A percentile compares a stretch with the other conserved stretches of the same genome.
These are phyloP conservation scores for Meganola albula DNA, from an alignment of 2,888 invertebrate species.

Conservation along the genomic window DNA sequence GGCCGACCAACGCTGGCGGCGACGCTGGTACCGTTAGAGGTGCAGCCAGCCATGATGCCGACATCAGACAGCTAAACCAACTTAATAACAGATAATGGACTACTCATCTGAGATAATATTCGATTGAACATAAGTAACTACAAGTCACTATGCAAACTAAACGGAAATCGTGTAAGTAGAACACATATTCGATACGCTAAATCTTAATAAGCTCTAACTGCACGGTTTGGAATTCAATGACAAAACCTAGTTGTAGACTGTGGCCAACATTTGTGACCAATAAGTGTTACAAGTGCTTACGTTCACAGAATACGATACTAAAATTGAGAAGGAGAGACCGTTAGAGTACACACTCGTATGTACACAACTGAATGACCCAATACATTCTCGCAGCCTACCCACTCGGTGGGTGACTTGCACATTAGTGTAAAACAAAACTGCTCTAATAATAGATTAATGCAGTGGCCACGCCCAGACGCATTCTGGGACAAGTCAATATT, in stretches of 20 bases:
- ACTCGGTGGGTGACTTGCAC: constrained; percentile 56
- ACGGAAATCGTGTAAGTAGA: constrained; percentile 24
- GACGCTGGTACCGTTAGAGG: constrained; percentile 55
- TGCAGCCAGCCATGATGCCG: constrained; percentile 38
- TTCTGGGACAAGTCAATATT: constrained; percentile 55
- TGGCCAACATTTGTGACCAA: constrained; percentile 44
- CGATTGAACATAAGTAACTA: constrained; percentile 17
- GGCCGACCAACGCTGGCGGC: constrained; percentile 51
- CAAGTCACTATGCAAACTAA: constrained; percentile 9
- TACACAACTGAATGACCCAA: constrained; percentile 51
- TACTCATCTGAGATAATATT: constrained; percentile 44
- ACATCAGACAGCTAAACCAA: constrained; percentile 55
- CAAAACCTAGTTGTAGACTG: constrained; percentile 27
- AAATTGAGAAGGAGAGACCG: constrained; percentile 56
- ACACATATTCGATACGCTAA: constrained; percentile 26
- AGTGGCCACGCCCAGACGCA: constrained; percentile 47
- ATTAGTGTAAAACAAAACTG: constrained; percentile 46
- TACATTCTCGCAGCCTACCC: constrained; percentile 34
- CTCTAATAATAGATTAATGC: constrained; percentile 49
- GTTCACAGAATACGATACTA: constrained; percentile 47
- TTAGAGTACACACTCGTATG: constrained; percentile 55
- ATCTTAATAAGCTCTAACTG: constrained; percentile 27
- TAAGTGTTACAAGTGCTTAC: constrained; percentile 51
- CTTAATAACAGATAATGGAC: constrained; percentile 55
- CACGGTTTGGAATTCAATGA: constrained; percentile 33